Evolutionary conservation across 1,140 invertebrate species (phyloP), one percentile per base, ranked within the genome.

Genomic region (Papilio polyxenes): DNA sequence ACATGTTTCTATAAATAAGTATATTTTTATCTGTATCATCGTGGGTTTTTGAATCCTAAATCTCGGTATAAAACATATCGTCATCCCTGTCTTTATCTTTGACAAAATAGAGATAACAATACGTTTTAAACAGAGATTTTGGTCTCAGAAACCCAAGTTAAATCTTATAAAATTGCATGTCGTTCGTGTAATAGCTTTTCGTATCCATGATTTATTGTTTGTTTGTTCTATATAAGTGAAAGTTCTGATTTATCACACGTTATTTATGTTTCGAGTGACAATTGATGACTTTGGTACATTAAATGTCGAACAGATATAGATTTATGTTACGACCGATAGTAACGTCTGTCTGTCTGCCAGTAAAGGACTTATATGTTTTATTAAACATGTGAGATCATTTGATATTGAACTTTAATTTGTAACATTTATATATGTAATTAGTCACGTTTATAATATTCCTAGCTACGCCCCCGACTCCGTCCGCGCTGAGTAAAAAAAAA

Each of bases 171-270:
- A 79, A 83, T 85, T 85, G 83, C 83, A 53, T 83, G 51, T 79
- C 40, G n/a, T 37, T 49, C 72, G 82, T 85, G 75, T 84, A 86
- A 88, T 85, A 85, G 84, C 51, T 85, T 83, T 83, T 82, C 81
- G 75, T 82, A 84, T 59, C 81, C 78, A 83, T 87, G 85, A 87
- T 88, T 82, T 85, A 88, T 83, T 81, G 69, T 85, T 84, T 86
- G 83, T 88, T 88, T 87, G 83, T 88, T 59, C 84, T 82, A 83
- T 75, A 84, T 78, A 81, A 82, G 82, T 65, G 84, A 85, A 85
- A 86, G 84, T 83, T 80, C n/a, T 81, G 83, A 85, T 76, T 84
- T 78, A 62, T 65, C 78, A 44, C 40, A n/a, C 40, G 37, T 65
- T 80, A 80, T 80, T 80, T 65, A 80, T 80, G 78, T 69, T 62